phyloP scores from a whole-genome alignment of 2,888 invertebrate genomes.

The Lapara coniferarum region DNA sequence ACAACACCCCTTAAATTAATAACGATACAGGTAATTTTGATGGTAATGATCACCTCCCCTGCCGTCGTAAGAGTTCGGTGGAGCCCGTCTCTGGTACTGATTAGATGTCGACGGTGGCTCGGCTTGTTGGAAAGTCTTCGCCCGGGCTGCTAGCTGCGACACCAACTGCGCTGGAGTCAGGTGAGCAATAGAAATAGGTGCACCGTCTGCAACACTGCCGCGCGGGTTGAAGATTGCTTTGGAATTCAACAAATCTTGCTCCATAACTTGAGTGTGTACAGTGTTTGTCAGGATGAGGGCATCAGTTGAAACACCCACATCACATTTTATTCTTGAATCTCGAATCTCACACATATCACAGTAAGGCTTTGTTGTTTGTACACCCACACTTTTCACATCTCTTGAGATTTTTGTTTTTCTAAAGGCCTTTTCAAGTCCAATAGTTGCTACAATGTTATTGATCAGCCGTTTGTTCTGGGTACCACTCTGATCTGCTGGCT shows the following conservation, averaged over 20 bases:
- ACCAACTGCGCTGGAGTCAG: constrained; percentile 77
- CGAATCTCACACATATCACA: constrained; percentile 75
- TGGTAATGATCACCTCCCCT: constrained; percentile 54
- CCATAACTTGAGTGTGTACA: constrained; percentile 74
- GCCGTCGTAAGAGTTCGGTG: constrained; percentile 46
- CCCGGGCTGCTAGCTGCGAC: constrained; percentile 74
- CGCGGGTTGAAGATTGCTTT: constrained; percentile 70
- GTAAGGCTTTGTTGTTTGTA: constrained; percentile 66
- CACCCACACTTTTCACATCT: constrained; percentile 66
- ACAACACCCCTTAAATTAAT: constrained; percentile 6
- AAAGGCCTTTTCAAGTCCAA: constrained; percentile 64
- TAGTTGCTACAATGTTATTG: constrained; percentile 64
- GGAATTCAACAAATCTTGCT: constrained; percentile 70
- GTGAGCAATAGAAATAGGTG: constrained; percentile 73
- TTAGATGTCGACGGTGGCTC: constrained; percentile 45
- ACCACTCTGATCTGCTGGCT: background rate
- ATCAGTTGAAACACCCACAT: constrained; percentile 56
- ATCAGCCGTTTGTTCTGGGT: constrained; percentile 69
- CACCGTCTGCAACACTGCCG: constrained; percentile 62
- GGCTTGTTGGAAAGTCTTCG: constrained; percentile 70
- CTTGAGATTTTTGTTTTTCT: constrained; percentile 51
- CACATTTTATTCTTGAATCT: constrained; percentile 53
- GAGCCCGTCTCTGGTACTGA: constrained; percentile 51
- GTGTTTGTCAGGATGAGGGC: constrained; percentile 58
- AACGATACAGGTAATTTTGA: constrained; percentile 53